Base-by-base conservation (phyloP, 2,797 vertebrate genomes). In the Champsocephalus gunnari region DNA sequence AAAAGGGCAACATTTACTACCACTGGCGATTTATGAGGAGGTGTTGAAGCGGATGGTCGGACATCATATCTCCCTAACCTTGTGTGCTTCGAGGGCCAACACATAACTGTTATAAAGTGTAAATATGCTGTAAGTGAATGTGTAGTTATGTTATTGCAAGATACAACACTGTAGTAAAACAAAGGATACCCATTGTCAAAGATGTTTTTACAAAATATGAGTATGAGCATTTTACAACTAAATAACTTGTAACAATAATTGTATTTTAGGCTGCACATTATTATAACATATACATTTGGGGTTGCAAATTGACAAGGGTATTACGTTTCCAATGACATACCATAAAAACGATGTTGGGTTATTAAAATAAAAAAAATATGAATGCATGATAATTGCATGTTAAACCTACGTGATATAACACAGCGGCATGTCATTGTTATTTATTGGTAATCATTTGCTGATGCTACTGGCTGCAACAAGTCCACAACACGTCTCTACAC, bases 1-100 rank as follows among this genome's bases (percentile, higher is more conserved):
- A 8, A 8, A 50, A 64, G 48, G 19, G 10, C 2, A 12, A 21
- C 63, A 43, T 41, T 43, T 24, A 43, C 14, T 43, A 16, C 49
- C 1, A 10, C 13, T 19, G 4, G 19, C 50, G 24, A 43, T 65
- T 65, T 53, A 24, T 41, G 34, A 24, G 50, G 14, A 44, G 50
- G 38, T 54, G 50, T 54, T 44, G 51, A 66, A 32, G 38, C 44
- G 50, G 50, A 51, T 51, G 64, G 19, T 45, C 38, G 47, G 34
- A 50, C 28, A 50, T 32, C 48, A 41, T 43, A 32, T 12, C 12
- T 61, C 21, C 14, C 28, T 32, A 38, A 32, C 34, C 34, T 38
- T 38, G 34, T 38, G 2, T 38, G 34, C 34, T 38, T 38, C 8
- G 8, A 38, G 34, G 1, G 8, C 34, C 2, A 8, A 17, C 13